Evolutionary conservation across 2,797 vertebrate species (phyloP), one percentile per base, ranked within the genome.

Genomic region (Leptodactylus fallax): DNA sequence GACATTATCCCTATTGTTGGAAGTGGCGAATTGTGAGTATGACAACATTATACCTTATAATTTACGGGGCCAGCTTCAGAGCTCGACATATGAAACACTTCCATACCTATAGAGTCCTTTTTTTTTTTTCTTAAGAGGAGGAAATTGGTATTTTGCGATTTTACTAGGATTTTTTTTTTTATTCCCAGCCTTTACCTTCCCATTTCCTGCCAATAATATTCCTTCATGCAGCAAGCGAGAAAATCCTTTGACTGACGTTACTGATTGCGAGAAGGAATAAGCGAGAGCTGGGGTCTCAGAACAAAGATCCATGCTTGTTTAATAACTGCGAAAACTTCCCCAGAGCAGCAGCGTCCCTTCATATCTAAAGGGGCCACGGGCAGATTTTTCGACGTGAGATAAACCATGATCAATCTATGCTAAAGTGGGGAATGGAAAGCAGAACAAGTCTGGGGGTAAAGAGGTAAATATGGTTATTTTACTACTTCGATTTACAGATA

Each of bases 151-250:
- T 87, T 81, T 87, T 81, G 79, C 58, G 65, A 60, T 87, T 87
- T 87, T 87, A 81, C 79, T 81, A 45, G 79, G 55, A 23, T 81
- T 72, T 77, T 80, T 36, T 81, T 72, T 77, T 80, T 81, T 60
- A 81, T 81, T 61, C 45, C 85, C 82, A 55, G 82, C 53, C 81
- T 72, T 81, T 86, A 47, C 51, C 85, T 86, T 79, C 63, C 85
- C 85, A 87, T 87, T 87, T 87, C 85, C 85, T 87, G 85, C 79
- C 85, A 81, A 87, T 87, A 87, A 87, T 87, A 74, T 74, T n/a
- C 85, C 51, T 87, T 81, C 55, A 81, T 87, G 53, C 67, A 74
- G 67, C 67, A 51, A 87, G 69, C 58, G 72, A 81, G 58, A 63
- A 87, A 87, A 61, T 23, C 17, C 67, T 51, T 69, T 81, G 79